A percentile compares a stretch with the other conserved stretches of the same genome.
These are phyloP conservation scores for Argyra leucocephala DNA, from an alignment of 2,888 invertebrate genomes.

Conservation along the genomic window DNA sequence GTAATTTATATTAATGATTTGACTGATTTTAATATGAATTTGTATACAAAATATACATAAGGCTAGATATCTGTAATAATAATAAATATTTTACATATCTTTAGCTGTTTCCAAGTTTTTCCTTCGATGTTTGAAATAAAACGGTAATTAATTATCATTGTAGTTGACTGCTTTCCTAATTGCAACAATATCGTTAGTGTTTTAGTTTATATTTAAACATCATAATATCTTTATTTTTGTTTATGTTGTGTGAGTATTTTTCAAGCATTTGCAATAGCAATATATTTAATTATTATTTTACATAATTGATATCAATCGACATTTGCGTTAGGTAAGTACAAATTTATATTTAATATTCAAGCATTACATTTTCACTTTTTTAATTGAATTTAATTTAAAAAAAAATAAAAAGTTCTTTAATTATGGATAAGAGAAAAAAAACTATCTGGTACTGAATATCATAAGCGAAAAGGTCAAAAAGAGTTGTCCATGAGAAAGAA, in stretches of 20 bases:
- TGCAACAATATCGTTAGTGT: no score
- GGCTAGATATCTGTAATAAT: no score
- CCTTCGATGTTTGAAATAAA: no score
- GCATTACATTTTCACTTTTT: constrained; percentile 11
- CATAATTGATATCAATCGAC: neutral
- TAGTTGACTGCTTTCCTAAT: no score
- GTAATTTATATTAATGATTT: no score
- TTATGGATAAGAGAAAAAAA: constrained; percentile 10
- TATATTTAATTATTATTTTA: constrained; percentile 5
- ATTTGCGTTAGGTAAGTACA: neutral
- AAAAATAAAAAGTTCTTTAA: neutral
- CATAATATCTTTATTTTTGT: constrained; percentile 10
- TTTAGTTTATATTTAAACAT: no score
- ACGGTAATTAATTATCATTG: no score
- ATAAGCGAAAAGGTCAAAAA: constrained; percentile 7
- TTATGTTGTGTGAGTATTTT: constrained; percentile 9
- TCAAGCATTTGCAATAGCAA: neutral
- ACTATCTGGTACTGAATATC: constrained; percentile 6
- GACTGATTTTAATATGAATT: no score
- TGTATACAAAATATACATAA: no score
- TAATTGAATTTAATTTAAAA: constrained; percentile 4
- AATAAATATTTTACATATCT: no score
- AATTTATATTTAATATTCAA: neutral
- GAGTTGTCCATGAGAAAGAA: constrained; percentile 7
- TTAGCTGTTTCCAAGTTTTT: no score